Evolutionary conservation across 2,888 invertebrate species (phyloP).

Genomic region (Metalampra italica): DNA sequence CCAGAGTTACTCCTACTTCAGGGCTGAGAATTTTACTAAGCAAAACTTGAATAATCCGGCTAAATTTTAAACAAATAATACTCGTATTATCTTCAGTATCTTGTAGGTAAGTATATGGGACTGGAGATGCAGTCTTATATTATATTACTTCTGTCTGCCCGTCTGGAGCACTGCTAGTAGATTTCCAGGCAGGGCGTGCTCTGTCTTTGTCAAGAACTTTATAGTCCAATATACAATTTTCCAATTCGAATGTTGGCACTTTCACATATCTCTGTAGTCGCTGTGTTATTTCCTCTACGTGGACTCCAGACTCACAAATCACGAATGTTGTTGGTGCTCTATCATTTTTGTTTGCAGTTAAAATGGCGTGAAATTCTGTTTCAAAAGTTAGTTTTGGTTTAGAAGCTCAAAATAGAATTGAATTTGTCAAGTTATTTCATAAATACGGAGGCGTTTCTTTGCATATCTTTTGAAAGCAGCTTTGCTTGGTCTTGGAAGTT

Average conservation of each 20-base stretch:
- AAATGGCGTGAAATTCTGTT: conserved; percentile 20
- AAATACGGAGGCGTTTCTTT: too few species aligned
- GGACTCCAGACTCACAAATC: conserved; percentile 33
- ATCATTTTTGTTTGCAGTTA: conserved; percentile 32
- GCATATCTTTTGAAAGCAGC: too few species aligned
- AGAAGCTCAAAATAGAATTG: conserved; percentile 1
- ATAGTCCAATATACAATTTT: conserved; percentile 48
- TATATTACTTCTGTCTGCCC: background rate
- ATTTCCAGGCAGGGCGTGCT: conserved; percentile 24
- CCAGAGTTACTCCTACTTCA: background rate
- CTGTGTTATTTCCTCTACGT: conserved; percentile 11
- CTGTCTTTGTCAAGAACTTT: conserved; percentile 43
- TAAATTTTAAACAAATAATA: too few species aligned
- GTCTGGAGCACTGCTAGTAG: conserved; percentile 12
- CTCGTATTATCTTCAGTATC: too few species aligned
- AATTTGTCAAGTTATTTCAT: background rate
- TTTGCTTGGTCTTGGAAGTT: too few species aligned
- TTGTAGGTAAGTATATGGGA: too few species aligned
- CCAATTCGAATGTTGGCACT: conserved; percentile 45
- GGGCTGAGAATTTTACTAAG: too few species aligned
- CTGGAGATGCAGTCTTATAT: too few species aligned
- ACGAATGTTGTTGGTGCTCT: conserved; percentile 31
- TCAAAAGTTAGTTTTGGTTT: background rate
- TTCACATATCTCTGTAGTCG: conserved; percentile 27
- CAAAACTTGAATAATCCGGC: too few species aligned